Conservation (phyloP, 1,140 invertebrate genomes). For the Pristionchus pacificus region DNA sequence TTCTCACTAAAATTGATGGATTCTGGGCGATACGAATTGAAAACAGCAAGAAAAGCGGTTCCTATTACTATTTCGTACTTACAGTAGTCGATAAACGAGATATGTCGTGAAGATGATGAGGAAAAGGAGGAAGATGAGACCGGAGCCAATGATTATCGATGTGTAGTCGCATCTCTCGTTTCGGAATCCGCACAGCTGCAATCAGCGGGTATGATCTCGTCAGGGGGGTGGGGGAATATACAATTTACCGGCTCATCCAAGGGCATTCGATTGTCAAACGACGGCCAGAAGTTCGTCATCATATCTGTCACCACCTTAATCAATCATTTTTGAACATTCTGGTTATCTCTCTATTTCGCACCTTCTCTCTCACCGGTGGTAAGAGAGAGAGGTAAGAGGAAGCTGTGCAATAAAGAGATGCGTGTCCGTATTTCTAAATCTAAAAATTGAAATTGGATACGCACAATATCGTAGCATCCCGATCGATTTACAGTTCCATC, state of each 20-base stretch:
- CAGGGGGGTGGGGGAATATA: too few species aligned
- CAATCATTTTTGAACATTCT: slow-evolving; percentile 43
- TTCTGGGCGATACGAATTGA: too few species aligned
- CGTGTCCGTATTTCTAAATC: too few species aligned
- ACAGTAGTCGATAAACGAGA: slow-evolving; percentile 45
- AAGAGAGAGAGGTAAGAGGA: background rate
- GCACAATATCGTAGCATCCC: slow-evolving; percentile 42
- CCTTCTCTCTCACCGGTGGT: background rate
- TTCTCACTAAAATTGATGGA: slow-evolving; percentile 46
- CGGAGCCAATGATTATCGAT: slow-evolving; percentile 13
- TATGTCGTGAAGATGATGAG: slow-evolving; percentile 34
- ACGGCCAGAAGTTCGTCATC: slow-evolving; percentile 55
- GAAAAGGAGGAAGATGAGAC: slow-evolving; percentile 43
- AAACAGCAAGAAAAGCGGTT: background rate
- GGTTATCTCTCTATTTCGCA: background rate
- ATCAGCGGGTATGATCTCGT: too few species aligned
- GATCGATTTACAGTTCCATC: slow-evolving; percentile 48
- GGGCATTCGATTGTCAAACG: slow-evolving; percentile 47
- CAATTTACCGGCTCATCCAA: slow-evolving; percentile 47
- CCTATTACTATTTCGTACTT: slow-evolving; percentile 5
- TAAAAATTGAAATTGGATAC: background rate
- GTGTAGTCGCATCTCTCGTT: background rate
- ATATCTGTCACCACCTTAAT: slow-evolving; percentile 53
- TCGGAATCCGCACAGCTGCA: background rate
- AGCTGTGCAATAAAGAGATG: too few species aligned